Conservation (phyloP, 2,113 vertebrate species). For the Archocentrus centrarchus region DNA sequence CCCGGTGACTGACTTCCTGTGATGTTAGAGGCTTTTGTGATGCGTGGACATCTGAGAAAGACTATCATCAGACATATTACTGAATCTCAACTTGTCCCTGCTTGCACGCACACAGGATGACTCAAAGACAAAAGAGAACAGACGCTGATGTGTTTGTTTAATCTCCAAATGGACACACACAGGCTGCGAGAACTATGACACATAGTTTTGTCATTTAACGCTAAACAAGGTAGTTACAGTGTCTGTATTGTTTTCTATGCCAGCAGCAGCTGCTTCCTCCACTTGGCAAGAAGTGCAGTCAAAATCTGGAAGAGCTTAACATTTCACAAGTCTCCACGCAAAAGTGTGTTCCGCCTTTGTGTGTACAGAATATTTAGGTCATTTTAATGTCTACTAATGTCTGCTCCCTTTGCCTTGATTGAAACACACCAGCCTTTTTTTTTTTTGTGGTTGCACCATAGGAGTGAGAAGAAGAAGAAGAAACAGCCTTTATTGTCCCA, state of each 20-base stretch:
- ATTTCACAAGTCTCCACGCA: conserved; percentile 27
- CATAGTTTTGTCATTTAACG: conserved; percentile 57
- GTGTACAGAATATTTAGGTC: not conserved
- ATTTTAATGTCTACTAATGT: not conserved
- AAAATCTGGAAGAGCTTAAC: conserved; percentile 56
- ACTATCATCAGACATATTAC: conserved; percentile 77
- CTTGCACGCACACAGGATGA: conserved; percentile 62
- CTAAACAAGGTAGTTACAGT: conserved; percentile 57
- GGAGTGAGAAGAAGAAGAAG: too few relatives aligned
- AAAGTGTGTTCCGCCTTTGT: conserved; percentile 3
- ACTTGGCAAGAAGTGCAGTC: conserved; percentile 49
- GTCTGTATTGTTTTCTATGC: conserved; percentile 64
- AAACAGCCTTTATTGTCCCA: too few relatives aligned
- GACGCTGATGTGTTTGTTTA: conserved; percentile 38
- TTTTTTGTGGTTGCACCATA: not conserved
- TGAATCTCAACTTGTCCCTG: conserved; percentile 73
- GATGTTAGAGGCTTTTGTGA: conserved; percentile 73
- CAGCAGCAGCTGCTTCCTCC: conserved; percentile 69
- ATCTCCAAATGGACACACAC: conserved; percentile 22
- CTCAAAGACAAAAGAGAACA: conserved; percentile 51
- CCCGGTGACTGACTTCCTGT: conserved; percentile 53
- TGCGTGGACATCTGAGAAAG: conserved; percentile 66
- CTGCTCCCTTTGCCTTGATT: not conserved
- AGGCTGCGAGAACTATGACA: conserved; percentile 33
- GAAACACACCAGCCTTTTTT: not conserved